Base-by-base conservation (phyloP, 1,140 invertebrate genomes). In the Heliconius eleuchia region DNA sequence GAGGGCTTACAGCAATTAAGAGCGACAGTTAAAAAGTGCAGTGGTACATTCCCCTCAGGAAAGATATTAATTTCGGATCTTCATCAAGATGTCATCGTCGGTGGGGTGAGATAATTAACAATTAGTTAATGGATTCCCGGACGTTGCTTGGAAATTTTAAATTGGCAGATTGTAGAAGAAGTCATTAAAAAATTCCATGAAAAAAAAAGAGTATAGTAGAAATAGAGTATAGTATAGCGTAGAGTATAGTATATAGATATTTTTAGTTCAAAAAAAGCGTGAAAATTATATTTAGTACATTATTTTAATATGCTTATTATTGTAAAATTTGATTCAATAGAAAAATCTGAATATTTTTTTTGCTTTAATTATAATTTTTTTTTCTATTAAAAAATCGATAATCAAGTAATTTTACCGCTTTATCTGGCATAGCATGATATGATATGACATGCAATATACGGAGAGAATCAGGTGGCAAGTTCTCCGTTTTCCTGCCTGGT, bases 41-140 rank as follows among this genome's bases (percentile, higher is more conserved):
- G 71, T 19, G 37, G 71, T 37, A 72, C 60, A 66, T 66, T 72
- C 71, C 71, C 71, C 71, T 66, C 30, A 72, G 71, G 6, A 42
- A 37, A 72, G 71, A 42, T 39, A 72, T 72, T 72, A 72, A 72
- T 72, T 72, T 72, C 37, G 71, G 71, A 72, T 72, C 71, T 72
- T 42, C 30, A 72, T 72, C 71, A 72, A 72, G 37, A 72, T 72
- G 71, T 72, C 71, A 72, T 42, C 71, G 37, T n/a, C 37, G 71
- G 34, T 42, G 71, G 71, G 71, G 71, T 72, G 71, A 72, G 71
- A 72, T 72, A 72, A 72, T 72, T 72, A 72, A 72, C 71, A 72
- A 72, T 72, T 72, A 72, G 71, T 72, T 72, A 72, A 72, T 72
- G 71, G 71, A 42, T 72, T n/a, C 70, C 71, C 23, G 71, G 13